Evolutionary conservation across 2,888 invertebrate genomes (phyloP).

Genomic region (Stictocephala bisonia): DNA sequence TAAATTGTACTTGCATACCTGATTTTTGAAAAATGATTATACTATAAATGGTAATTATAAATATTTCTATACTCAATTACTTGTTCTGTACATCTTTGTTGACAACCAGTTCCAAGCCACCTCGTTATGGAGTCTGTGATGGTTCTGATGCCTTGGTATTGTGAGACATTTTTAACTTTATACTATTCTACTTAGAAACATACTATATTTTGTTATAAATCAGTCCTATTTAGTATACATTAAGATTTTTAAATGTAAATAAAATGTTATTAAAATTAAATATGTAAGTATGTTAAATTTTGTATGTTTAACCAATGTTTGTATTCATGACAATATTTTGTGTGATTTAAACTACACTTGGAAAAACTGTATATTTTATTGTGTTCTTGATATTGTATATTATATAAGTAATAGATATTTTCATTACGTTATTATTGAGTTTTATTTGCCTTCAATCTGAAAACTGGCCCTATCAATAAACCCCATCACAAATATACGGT

Average conservation of each 20-base stretch:
- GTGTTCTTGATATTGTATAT: slow-evolving; percentile 40
- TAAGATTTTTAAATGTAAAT: slow-evolving; percentile 35
- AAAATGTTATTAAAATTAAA: slow-evolving; percentile 43
- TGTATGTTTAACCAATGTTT: slow-evolving; percentile 38
- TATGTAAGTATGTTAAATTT: slow-evolving; percentile 46
- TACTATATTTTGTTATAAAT: slow-evolving; percentile 30
- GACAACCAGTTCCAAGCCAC: slow-evolving; percentile 21
- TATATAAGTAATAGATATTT: slow-evolving; percentile 39
- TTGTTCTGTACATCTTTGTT: too few relatives aligned
- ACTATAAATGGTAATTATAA: too few relatives aligned
- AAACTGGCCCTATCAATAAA: too few relatives aligned
- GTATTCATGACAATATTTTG: slow-evolving; percentile 42
- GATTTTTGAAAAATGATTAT: too few relatives aligned
- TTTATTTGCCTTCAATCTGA: too few relatives aligned
- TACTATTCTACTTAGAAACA: neutral
- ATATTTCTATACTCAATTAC: too few relatives aligned
- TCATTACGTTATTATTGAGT: too few relatives aligned
- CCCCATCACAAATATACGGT: too few relatives aligned
- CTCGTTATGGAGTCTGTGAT: too few relatives aligned
- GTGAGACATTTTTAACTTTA: slow-evolving; percentile 5
- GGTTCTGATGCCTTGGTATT: slow-evolving; percentile 21
- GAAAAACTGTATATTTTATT: slow-evolving; percentile 34
- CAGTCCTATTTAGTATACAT: slow-evolving; percentile 30
- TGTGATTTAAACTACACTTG: slow-evolving; percentile 29
- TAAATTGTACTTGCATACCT: too few relatives aligned